A percentile compares a stretch with the other conserved stretches of the same genome.
phyloP scores from a whole-genome alignment of 2,113 vertebrate genomes.

The Nannobrachium achirus region DNA sequence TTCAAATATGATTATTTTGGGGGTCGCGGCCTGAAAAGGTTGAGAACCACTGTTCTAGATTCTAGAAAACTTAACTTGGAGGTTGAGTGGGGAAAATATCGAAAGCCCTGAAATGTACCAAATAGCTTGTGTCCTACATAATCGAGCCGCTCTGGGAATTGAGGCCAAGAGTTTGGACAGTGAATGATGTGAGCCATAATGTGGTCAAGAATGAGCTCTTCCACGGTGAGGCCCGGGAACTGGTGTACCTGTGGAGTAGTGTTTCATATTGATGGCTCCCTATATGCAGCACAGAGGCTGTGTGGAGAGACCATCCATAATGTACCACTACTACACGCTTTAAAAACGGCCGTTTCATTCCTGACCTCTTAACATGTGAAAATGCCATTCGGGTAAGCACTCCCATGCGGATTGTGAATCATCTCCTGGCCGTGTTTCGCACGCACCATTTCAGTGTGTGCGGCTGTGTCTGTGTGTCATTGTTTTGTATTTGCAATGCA shows the following conservation, averaged over 20 bases:
- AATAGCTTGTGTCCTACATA: too few relatives aligned
- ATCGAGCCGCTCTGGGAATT: not conserved
- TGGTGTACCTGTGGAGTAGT: constrained; percentile 45
- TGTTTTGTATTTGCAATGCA: constrained; percentile 26
- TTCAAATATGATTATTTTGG: too few relatives aligned
- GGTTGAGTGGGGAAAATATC: too few relatives aligned
- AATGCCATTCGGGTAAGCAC: constrained; percentile 57
- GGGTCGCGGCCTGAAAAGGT: too few relatives aligned
- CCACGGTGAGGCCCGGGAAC: constrained; percentile 18
- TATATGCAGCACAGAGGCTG: not conserved
- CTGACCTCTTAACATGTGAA: constrained; percentile 68
- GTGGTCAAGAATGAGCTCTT: constrained; percentile 11
- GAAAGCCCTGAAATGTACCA: too few relatives aligned
- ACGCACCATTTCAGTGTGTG: not conserved
- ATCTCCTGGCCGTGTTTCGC: constrained; percentile 36
- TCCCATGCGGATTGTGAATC: constrained; percentile 52
- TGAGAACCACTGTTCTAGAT: too few relatives aligned
- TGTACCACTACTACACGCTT: constrained; percentile 9
- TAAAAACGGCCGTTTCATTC: constrained; percentile 42
- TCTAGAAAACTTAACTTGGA: too few relatives aligned
- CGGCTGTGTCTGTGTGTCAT: constrained; percentile 22
- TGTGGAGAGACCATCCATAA: constrained; percentile 1
- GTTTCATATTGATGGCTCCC: constrained; percentile 25
- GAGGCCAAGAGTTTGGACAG: not conserved
- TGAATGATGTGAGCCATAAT: constrained; percentile 26